phyloP scores from a whole-genome alignment of 1,140 invertebrate genomes.

The Sinonovacula constricta region DNA sequence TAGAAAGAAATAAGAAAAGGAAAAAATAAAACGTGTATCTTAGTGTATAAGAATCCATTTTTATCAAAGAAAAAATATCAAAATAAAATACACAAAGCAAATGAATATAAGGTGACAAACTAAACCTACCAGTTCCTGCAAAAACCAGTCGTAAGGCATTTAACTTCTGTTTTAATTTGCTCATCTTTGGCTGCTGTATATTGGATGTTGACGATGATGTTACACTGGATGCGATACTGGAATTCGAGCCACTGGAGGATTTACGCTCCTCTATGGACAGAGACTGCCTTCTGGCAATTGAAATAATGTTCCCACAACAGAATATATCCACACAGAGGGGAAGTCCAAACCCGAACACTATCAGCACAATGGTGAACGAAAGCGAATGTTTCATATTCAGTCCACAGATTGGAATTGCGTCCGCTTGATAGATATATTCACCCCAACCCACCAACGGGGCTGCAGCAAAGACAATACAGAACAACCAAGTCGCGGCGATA shows the following conservation, averaged over 20 bases:
- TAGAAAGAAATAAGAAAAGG: too few relatives aligned
- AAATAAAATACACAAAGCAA: too few relatives aligned
- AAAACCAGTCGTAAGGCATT: constrained; percentile 43
- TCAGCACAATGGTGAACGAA: constrained; percentile 27
- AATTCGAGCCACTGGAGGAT: constrained; percentile 22
- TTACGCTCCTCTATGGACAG: constrained; percentile 27
- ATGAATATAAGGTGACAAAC: too few relatives aligned
- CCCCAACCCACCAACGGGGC: constrained; percentile 43
- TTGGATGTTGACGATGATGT: constrained; percentile 9
- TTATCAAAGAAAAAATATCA: too few relatives aligned
- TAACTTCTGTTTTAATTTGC: constrained; percentile 44
- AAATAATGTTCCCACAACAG: constrained; percentile 39
- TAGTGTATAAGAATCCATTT: too few relatives aligned
- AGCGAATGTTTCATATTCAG: constrained; percentile 40
- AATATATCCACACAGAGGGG: constrained; percentile 36
- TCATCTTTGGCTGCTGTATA: constrained; percentile 8
- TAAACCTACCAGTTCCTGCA: constrained; percentile 41
- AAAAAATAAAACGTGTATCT: too few relatives aligned
- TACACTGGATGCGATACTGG: background rate
- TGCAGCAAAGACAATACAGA: constrained; percentile 26
- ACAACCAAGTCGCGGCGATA: constrained; percentile 17
- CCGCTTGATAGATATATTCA: constrained; percentile 31
- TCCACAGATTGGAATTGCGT: constrained; percentile 47
- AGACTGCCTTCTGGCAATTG: constrained; percentile 33
- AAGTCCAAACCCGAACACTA: constrained; percentile 23